Base-by-base conservation (phyloP, 2,888 invertebrate species). In the Polyommatus iphigenia region DNA sequence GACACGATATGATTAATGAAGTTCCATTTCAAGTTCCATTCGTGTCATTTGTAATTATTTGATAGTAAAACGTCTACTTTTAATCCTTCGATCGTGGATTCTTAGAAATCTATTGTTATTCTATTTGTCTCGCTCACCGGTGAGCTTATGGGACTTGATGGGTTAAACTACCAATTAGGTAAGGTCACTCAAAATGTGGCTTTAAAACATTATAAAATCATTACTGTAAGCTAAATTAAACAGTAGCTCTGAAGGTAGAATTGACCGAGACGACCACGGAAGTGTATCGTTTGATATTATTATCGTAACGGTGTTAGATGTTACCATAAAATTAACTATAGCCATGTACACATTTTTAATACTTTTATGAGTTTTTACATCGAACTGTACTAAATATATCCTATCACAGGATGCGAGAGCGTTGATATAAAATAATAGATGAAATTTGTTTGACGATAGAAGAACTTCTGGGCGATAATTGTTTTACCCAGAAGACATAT, bases 351-450 rank as follows among this genome's bases (percentile, higher is more conserved):
- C 90, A 91, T 89, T 89, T 87, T 91, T 92, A 91, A 91, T 91
- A 87, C 81, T 90, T 92, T 92, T 92, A 93, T 85, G 92, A 88
- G 87, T 88, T 87, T 86, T 85, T 85, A 86, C 89, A 92, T 91
- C 90, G 93, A 91, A 90, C 87, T 84, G 81, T 85, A 86, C 83
- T 86, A 85, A 88, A 84, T 89, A 87, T 87, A 86, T 85, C 77
- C 79, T 80, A 71, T 80, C 82, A 87, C 91, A 90, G 91, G 90
- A 89, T 90, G 88, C 88, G 88, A 89, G 88, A 88, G 81, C 79
- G 3, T 75, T 29, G 75, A 75, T 75, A 24, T 75, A 15, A 18
- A 50, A 75, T 54, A 46, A 36, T 72, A 72, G 20, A 72, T 72
- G 2, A 71, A 32, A 32, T n/a, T 36, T n/a, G n/a, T 59, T 59